Evolutionary conservation across 2,888 invertebrate species (phyloP), one percentile per base, ranked within the genome.

Genomic region (Ennomos erosarius): DNA sequence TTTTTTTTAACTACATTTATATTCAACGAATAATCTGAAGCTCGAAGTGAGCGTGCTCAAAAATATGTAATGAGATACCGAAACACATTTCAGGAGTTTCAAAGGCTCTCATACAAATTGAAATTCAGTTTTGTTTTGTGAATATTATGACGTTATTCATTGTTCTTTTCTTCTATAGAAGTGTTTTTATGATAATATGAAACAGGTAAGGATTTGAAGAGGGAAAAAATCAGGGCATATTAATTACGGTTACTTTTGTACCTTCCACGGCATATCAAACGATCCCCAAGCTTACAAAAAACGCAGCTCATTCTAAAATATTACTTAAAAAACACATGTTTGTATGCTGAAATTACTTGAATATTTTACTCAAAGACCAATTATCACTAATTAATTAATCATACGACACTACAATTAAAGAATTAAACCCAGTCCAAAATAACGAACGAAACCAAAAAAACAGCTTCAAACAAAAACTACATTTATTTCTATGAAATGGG

Each of bases 401-500:
- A 26, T 26, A 26, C 26, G 26, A 26, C 26, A 26, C 26, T 26
- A 26, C 26, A 26, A 26, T 26, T 26, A 26, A 26, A 26, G 26
- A 26, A 26, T 26, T 26, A 26, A 26, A 26, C 4, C 26, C 36
- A 10, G 36, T 9, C 10, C 36, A 39, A 10, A 39, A 1, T 39
- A 39, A 11, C 11, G 10, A 39, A 38, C 38, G 2, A 39, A 39
- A 39, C 11, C 38, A 8, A 4, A 39, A 11, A n/a, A 44, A 1
- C 26, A 26, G 0, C 1, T 1, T n/a, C 59, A 60, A 46, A 5
- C 38, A 33, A 81, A 72, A 68, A 37, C 56, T 12, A 26, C 60
- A 74, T 60, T 55, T 78, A 70, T 44, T 26, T 43, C n/a, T n/a
- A 9, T 35, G 10, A 1, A 6, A 26, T 73, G n/a, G 33, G 37